Evolutionary conservation across 2,797 vertebrate genomes (phyloP), one percentile per base, ranked within the genome.

Genomic region (Epinephelus coioides): DNA sequence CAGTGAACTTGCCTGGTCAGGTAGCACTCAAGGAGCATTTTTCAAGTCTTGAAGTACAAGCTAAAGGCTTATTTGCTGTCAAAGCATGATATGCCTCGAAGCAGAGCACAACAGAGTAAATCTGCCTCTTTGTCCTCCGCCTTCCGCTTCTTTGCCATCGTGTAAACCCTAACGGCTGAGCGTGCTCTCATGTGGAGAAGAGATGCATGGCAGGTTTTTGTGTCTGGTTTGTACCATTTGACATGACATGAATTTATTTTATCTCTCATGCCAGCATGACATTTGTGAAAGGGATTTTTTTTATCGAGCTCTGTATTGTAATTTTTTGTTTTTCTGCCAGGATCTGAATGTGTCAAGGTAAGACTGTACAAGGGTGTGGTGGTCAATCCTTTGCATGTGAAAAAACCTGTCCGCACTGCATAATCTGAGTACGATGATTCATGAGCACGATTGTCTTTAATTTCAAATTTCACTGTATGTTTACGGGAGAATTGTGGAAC

Each of bases 341-440:
- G 92, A 90, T 84, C 86, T 74, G 93, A 95, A 83, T 78, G 65
- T 67, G 80, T 69, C 56, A 87, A 95, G 95, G 95, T 96, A 95
- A 95, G 95, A 84, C 84, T 64, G 79, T 80, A 57, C 56, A 27
- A 75, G 73, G 83, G 88, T 90, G 91, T 86, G 86, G 69, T 86
- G 82, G 83, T 90, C 87, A 74, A 77, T 84, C 78, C 60, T 90
- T 80, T 95, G 93, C 92, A 93, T 92, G 91, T 87, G 27, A 69
- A 92, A 82, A 74, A 87, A 84, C 65, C 79, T 81, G 76, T 88
- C 68, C 1, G 72, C 79, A 84, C 79, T 75, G 69, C 77, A 61
- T 85, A 87, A 86, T 84, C 77, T 64, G 19, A 76, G 51, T 74
- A 72, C 27, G 18, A 65, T 86, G 83, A 89, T 85, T 89, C 59